A percentile compares a stretch with the other conserved stretches of the same genome.
phyloP scores from a whole-genome alignment of 2,113 vertebrate species.

The Podiceps cristatus region DNA sequence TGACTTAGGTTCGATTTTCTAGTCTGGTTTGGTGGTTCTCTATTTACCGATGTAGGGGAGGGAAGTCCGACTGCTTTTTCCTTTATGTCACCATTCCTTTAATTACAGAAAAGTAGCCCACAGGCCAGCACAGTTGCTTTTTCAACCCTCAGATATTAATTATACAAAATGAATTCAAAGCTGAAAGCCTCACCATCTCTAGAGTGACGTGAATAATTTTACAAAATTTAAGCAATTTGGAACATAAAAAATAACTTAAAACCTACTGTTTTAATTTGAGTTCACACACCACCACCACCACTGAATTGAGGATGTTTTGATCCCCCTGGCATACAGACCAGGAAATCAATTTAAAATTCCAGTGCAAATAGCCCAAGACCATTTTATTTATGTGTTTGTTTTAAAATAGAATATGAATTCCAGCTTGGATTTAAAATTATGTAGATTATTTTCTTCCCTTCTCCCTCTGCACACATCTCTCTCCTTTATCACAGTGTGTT shows the following conservation, averaged over 20 bases:
- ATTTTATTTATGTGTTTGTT: slow-evolving; percentile 15
- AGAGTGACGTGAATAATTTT: not conserved
- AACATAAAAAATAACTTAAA: not conserved
- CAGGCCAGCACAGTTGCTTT: not conserved
- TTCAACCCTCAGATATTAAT: not conserved
- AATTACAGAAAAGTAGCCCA: not conserved
- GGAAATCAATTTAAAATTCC: slow-evolving; percentile 38
- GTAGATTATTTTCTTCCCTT: not conserved
- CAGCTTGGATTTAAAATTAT: slow-evolving; percentile 11
- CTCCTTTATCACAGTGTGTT: not conserved
- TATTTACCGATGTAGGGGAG: not conserved
- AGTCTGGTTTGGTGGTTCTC: not conserved
- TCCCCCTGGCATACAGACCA: not conserved
- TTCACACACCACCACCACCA: not conserved
- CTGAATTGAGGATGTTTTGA: slow-evolving; percentile 11
- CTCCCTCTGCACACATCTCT: not conserved
- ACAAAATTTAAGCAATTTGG: not conserved
- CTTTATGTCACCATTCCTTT: not conserved
- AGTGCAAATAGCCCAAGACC: not conserved
- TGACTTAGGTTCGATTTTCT: slow-evolving; percentile 10
- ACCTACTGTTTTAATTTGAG: not conserved
- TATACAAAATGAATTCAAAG: not conserved
- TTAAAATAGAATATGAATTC: not conserved
- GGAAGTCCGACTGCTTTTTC: not conserved
- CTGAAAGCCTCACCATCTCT: not conserved